These are phyloP conservation scores for Perccottus glenii DNA, from an alignment of 2,113 vertebrate genomes.

Conservation along the genomic window DNA sequence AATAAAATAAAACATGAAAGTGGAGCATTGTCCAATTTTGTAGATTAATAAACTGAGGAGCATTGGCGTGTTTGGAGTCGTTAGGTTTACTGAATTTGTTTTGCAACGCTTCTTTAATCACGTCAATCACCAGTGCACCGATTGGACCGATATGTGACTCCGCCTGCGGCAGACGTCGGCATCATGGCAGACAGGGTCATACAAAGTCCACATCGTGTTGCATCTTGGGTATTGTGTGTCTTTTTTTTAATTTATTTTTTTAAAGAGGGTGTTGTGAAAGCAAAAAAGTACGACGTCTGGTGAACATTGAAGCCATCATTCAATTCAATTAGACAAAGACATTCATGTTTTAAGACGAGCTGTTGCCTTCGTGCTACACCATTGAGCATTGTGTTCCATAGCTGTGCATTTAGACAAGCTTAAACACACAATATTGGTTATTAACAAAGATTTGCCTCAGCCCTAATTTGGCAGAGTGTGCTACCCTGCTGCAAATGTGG, in stretches of 20 bases:
- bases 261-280: constrained; percentile 43
- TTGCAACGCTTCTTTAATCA: constrained; percentile 9
- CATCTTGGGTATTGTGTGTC: constrained; percentile 66
- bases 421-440: constrained; percentile 69
- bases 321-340: constrained; percentile 57
- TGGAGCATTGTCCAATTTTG: constrained; percentile 30
- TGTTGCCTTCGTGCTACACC: constrained; percentile 41
- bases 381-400: constrained; percentile 50
- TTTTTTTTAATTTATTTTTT: constrained; percentile 28
- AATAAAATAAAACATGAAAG: constrained; percentile 33
- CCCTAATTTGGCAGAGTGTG: constrained; percentile 68
- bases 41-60: constrained; percentile 3
- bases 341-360: constrained; percentile 32
- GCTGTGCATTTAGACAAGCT: constrained; percentile 42
- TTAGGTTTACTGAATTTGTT: neutral
- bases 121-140: constrained; percentile 1
- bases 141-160: constrained; percentile 65
- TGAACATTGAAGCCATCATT: constrained; percentile 46
- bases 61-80: neutral
- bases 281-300: constrained; percentile 59
- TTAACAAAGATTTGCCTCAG: constrained; percentile 72
- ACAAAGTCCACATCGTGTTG: constrained; percentile 65
- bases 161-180: constrained; percentile 46
- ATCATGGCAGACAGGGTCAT: constrained; percentile 65
- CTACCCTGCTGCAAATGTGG: constrained; percentile 67